Conservation (phyloP, 2,797 vertebrate species). For the Phalloptychus januarius region DNA sequence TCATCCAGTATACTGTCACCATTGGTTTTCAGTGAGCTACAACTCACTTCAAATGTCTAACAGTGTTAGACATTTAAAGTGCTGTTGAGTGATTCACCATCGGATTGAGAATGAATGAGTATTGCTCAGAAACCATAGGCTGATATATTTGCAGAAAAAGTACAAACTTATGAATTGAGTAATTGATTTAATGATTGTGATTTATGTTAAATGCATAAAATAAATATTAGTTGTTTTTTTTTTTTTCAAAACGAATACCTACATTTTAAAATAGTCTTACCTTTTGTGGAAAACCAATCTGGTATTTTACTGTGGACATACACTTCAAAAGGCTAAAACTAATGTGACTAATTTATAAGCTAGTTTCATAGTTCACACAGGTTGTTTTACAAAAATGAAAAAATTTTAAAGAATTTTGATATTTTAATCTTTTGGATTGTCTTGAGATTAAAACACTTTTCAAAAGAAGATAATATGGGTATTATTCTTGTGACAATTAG, state of each 20-base stretch:
- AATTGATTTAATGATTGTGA: background rate
- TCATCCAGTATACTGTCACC: slow-evolving; percentile 54
- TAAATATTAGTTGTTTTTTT: background rate
- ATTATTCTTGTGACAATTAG: background rate
- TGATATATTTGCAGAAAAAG: background rate
- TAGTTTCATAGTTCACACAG: background rate
- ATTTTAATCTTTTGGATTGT: background rate
- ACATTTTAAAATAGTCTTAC: background rate
- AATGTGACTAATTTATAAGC: background rate
- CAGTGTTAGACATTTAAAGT: slow-evolving; percentile 12
- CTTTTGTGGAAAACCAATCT: background rate
- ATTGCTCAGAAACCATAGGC: background rate
- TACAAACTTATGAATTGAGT: background rate
- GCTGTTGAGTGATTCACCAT: slow-evolving; percentile 5
- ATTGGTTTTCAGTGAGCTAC: slow-evolving; percentile 43
- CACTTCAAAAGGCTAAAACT: background rate
- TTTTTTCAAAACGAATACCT: background rate
- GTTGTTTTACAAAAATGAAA: background rate
- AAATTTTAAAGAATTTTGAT: background rate
- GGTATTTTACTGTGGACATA: background rate
- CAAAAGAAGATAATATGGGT: background rate
- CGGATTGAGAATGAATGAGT: slow-evolving; percentile 1
- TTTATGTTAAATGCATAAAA: background rate
- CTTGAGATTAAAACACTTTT: background rate
- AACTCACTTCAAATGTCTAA: slow-evolving; percentile 44